These are phyloP conservation scores for Hiodon alosoides DNA, from an alignment of 2,113 vertebrate genomes.

Conservation along the genomic window DNA sequence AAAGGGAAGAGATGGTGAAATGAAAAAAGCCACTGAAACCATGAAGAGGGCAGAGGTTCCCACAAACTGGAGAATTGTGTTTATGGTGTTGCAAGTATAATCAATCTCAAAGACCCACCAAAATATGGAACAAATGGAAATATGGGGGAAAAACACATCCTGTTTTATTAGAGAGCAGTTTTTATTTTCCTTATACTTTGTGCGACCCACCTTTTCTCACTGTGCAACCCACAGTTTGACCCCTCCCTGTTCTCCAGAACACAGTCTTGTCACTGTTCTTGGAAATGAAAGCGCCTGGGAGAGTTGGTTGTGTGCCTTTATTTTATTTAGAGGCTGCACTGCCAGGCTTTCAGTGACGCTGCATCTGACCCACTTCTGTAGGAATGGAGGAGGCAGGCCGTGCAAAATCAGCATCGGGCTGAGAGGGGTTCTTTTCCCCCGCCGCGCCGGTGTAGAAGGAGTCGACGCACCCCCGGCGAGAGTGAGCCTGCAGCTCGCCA, in stretches of 20 bases:
- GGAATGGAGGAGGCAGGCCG: neutral
- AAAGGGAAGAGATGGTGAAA: neutral
- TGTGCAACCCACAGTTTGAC: neutral
- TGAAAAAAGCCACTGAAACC: neutral
- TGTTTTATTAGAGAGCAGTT: too few species aligned
- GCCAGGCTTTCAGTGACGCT: slow-evolving; percentile 50
- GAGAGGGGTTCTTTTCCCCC: too few species aligned
- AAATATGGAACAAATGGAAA: too few species aligned
- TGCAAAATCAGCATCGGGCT: too few species aligned
- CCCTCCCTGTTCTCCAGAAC: slow-evolving; percentile 18
- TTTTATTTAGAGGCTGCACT: slow-evolving; percentile 55
- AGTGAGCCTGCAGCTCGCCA: too few species aligned
- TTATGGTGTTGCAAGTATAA: neutral
- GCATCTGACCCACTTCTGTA: slow-evolving; percentile 57
- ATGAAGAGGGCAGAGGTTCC: neutral
- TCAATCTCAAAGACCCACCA: too few species aligned
- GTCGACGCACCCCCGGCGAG: too few species aligned
- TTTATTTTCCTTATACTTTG: too few species aligned
- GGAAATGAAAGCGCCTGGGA: slow-evolving; percentile 21
- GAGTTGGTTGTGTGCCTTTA: slow-evolving; percentile 30
- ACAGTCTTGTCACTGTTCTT: slow-evolving; percentile 24
- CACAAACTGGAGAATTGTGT: neutral
- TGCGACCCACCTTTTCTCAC: neutral
- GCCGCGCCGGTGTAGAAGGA: too few species aligned
- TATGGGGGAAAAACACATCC: too few species aligned